Conservation (phyloP, 2,113 vertebrate genomes). For the Sander lucioperca region DNA sequence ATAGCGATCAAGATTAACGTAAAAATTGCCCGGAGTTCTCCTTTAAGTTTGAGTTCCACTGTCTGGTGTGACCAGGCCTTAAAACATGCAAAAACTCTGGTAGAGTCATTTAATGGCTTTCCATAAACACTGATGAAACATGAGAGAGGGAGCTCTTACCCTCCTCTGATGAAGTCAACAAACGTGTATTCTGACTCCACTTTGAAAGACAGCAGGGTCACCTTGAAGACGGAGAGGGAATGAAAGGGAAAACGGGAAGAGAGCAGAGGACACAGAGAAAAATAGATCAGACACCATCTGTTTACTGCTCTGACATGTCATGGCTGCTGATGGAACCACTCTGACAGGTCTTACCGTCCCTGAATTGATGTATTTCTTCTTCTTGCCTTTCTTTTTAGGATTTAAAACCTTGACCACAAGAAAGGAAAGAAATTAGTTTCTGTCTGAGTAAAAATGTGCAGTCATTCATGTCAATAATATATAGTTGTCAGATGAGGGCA, state of each 20-base stretch:
- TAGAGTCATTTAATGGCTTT: too few species aligned
- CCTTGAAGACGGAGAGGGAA: conserved; percentile 78
- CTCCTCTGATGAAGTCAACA: conserved; percentile 95
- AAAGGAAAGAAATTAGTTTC: conserved; percentile 14
- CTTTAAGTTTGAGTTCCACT: background rate
- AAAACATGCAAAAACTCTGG: background rate
- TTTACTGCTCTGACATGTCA: conserved; percentile 16
- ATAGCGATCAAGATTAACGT: too few species aligned
- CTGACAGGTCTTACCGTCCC: conserved; percentile 89
- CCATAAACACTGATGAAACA: background rate
- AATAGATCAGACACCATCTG: background rate
- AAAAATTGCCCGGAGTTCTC: too few species aligned
- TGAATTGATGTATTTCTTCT: conserved; percentile 97
- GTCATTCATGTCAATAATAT: background rate
- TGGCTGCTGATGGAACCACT: conserved; percentile 3
- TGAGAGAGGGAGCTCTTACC: conserved; percentile 83
- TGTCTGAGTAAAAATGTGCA: background rate
- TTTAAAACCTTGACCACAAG: conserved; percentile 89
- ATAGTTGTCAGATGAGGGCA: conserved; percentile 1
- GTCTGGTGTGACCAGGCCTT: background rate
- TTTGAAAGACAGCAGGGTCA: conserved; percentile 94
- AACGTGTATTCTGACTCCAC: conserved; percentile 95
- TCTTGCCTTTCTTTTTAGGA: conserved; percentile 97
- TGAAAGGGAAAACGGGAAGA: background rate
- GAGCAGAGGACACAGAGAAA: background rate